These are phyloP conservation scores for Harpalus rufipes DNA, from an alignment of 2,888 invertebrate species.

Conservation along the genomic window DNA sequence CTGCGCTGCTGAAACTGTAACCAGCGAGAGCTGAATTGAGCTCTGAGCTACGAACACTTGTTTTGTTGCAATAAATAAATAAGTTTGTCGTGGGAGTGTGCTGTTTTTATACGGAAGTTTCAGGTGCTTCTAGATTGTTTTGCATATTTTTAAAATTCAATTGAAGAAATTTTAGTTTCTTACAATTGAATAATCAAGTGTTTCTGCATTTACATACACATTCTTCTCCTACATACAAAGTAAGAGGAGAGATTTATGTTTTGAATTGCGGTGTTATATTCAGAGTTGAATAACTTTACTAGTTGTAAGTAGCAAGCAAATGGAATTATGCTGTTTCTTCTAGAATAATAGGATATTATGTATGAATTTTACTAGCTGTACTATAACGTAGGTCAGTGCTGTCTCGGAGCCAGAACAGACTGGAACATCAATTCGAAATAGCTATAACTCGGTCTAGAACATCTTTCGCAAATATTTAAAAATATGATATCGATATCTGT, in stretches of 20 bases:
- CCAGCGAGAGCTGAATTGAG: neutral
- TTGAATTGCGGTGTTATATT: neutral
- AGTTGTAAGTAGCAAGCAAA: neutral
- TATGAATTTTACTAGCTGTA: too few relatives aligned
- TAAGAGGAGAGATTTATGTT: neutral
- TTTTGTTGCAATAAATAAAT: constrained; percentile 43
- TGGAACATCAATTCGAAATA: too few relatives aligned
- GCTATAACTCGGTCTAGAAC: too few relatives aligned
- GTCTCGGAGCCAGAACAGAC: too few relatives aligned
- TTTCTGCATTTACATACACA: neutral
- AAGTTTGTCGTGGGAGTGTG: constrained; percentile 31
- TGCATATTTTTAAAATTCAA: constrained; percentile 35
- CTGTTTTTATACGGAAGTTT: constrained; percentile 16
- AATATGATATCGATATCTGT: too few relatives aligned
- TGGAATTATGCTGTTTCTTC: neutral
- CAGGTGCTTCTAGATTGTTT: constrained; percentile 32
- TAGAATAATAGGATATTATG: neutral
- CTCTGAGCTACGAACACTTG: constrained; percentile 13
- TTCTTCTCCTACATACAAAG: neutral
- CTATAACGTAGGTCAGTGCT: too few relatives aligned
- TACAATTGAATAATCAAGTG: neutral
- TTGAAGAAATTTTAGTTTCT: constrained; percentile 6
- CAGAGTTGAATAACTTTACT: neutral
- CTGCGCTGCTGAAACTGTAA: constrained; percentile 29
- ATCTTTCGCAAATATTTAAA: too few relatives aligned